Percentiles rank a stretch among this genome's conserved stretches.
Evolutionary conservation across 1,140 invertebrate genomes (phyloP).

Genomic region (Spodoptera litura): DNA sequence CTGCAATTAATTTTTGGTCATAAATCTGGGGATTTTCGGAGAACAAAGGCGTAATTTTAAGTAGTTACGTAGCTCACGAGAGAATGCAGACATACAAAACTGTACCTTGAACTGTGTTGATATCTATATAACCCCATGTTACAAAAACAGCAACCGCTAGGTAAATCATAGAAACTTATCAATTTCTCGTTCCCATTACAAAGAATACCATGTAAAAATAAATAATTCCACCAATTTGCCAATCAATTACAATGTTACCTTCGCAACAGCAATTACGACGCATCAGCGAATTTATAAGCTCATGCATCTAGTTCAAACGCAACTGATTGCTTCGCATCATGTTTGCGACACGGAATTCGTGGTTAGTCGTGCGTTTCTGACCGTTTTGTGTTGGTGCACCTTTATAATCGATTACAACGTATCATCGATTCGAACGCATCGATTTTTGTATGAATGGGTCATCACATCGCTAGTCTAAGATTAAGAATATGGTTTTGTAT

Average conservation of each 20-base stretch:
- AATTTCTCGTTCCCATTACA: conserved; percentile 17
- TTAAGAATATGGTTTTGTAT: background rate
- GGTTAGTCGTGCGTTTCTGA: conserved; percentile 45
- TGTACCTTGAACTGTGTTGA: too few relatives aligned
- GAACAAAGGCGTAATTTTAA: too few relatives aligned
- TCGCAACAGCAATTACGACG: conserved; percentile 43
- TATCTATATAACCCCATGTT: too few relatives aligned
- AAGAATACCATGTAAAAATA: conserved; percentile 27
- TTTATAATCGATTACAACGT: conserved; percentile 35
- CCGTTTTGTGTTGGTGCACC: conserved; percentile 23
- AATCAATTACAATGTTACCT: conserved; percentile 34
- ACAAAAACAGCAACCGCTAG: too few relatives aligned
- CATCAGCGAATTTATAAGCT: conserved; percentile 46
- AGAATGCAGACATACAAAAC: too few relatives aligned
- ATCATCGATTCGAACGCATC: conserved; percentile 16
- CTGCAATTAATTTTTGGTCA: too few relatives aligned
- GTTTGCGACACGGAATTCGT: conserved; percentile 44
- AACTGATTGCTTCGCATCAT: conserved; percentile 36
- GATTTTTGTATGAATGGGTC: conserved; percentile 6
- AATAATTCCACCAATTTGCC: conserved; percentile 31
- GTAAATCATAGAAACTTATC: conserved; percentile 1
- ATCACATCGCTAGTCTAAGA: background rate
- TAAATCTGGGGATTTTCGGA: too few relatives aligned
- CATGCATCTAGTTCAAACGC: conserved; percentile 48
- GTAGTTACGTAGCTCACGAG: too few relatives aligned